A percentile compares a stretch with the other conserved stretches of the same genome.
phyloP scores from a whole-genome alignment of 1,140 invertebrate species.

The Drosophila athabasca region DNA sequence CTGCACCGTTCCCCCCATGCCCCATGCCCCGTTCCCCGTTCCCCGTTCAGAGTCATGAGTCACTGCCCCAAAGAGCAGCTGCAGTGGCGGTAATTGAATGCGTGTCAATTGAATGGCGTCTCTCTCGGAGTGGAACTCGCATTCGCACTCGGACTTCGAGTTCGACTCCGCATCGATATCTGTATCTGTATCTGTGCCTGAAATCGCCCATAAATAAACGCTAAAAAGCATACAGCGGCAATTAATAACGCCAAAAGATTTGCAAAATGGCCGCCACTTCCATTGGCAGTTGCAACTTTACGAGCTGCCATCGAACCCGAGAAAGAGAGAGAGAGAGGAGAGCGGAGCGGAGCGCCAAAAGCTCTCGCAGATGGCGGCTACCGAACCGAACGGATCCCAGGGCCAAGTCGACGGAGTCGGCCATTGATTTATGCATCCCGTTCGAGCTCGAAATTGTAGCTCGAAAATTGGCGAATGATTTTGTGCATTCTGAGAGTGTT shows the following conservation, averaged over 20 bases:
- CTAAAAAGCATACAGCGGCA: slow-evolving; percentile 56
- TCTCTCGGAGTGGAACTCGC: slow-evolving; percentile 23
- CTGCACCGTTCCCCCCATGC: no score
- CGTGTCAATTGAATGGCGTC: slow-evolving; percentile 66
- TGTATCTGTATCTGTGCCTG: slow-evolving; percentile 29
- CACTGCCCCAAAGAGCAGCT: slow-evolving; percentile 40
- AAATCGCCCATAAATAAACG: slow-evolving; percentile 64
- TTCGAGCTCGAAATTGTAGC: slow-evolving; percentile 12
- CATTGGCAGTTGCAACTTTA: slow-evolving; percentile 62
- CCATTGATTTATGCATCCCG: slow-evolving; percentile 64
- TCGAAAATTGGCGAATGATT: slow-evolving; percentile 42
- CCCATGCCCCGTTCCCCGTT: no score
- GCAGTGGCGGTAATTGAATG: slow-evolving; percentile 65
- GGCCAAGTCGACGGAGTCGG: slow-evolving; percentile 9
- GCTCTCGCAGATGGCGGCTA: slow-evolving; percentile 9
- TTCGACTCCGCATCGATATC: slow-evolving; percentile 16
- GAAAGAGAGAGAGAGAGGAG: background rate
- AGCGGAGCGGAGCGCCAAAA: background rate
- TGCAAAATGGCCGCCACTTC: slow-evolving; percentile 66
- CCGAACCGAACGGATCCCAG: slow-evolving; percentile 12
- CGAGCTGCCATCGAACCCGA: slow-evolving; percentile 19
- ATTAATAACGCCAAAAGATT: slow-evolving; percentile 64
- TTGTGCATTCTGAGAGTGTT: slow-evolving; percentile 21
- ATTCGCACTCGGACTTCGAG: slow-evolving; percentile 18
- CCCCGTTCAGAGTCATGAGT: slow-evolving; percentile 35